Evolutionary conservation across 2,797 vertebrate species (phyloP), one percentile per base, ranked within the genome.

Genomic region (Remorina albescens): DNA sequence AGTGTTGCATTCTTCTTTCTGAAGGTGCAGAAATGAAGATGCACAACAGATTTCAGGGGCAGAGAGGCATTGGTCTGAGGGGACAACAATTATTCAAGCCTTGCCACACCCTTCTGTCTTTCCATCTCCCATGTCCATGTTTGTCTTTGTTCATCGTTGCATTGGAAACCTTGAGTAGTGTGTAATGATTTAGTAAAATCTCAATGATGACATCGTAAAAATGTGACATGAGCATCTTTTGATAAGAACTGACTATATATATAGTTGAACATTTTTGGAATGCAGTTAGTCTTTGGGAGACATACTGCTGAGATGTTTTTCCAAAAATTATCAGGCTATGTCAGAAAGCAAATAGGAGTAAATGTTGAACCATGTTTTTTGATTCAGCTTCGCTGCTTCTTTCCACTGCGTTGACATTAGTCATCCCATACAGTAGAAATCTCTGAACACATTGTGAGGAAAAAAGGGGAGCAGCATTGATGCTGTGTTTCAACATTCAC

Each of bases 61-160:
- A 37, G 8, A 72, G 54, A 61, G 44, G 12, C 15, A 66, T 50
- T 57, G 30, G 41, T 71, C 59, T 69, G 60, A 65, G 18, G 67
- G 47, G 57, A 37, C n/a, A 62, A n/a, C 51, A 53, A 66, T 60
- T 69, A 39, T 54, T 74, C 67, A 59, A 63, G 23, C 51, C 42
- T 42, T 28, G 30, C 76, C 62, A 66, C 77, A 26, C 67, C 61
- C 62, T 57, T 53, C 39, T 74, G 34, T 79, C 56, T 65, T 50
- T 79, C 30, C 1, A 59, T 68, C 65, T 61, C 28, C 64, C 32
- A 42, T 54, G 37, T 72, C 8, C 55, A 26, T 36, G 9, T 76
- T 39, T 50, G 57, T 63, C 15, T 69, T 19, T 68, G 8, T 44
- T 76, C 57, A 65, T 53, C 16, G n/a, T 28, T 54, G 63, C 53